Percentiles rank a stretch among this genome's conserved stretches.
Evolutionary conservation across 1,140 invertebrate genomes (phyloP).

Genomic region (Philaenus spumarius): DNA sequence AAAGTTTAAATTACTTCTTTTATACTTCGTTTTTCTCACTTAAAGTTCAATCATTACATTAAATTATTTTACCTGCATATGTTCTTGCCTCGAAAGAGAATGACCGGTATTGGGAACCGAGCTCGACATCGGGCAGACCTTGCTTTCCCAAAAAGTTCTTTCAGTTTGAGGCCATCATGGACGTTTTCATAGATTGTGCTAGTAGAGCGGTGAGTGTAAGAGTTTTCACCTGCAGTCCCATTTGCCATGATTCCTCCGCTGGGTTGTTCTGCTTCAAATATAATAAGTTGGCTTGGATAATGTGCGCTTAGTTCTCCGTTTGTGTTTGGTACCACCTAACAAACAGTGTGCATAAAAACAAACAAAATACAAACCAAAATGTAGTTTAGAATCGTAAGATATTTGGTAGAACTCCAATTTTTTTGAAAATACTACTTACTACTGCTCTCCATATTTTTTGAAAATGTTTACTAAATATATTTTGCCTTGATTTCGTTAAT

Average conservation of each 20-base stretch:
- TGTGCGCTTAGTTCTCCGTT: slow-evolving; percentile 64
- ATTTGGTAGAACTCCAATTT: too few species aligned
- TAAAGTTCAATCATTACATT: too few species aligned
- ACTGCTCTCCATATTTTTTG: too few species aligned
- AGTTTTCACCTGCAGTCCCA: slow-evolving; percentile 9
- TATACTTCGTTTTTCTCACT: too few species aligned
- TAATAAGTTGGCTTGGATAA: slow-evolving; percentile 65
- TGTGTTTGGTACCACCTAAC: slow-evolving; percentile 53
- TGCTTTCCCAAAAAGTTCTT: slow-evolving; percentile 48
- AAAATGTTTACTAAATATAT: too few species aligned
- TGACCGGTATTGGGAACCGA: slow-evolving; percentile 72
- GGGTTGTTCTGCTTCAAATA: slow-evolving; percentile 56
- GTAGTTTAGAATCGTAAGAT: too few species aligned
- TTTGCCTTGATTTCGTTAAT: too few species aligned
- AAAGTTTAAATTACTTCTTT: too few species aligned
- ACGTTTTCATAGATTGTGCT: slow-evolving; percentile 55
- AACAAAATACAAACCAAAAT: too few species aligned
- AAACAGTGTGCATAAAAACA: too few species aligned
- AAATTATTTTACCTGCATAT: slow-evolving; percentile 50
- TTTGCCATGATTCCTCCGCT: slow-evolving; percentile 21
- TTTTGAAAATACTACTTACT: too few species aligned
- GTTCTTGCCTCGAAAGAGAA: slow-evolving; percentile 61
- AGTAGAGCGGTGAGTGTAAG: slow-evolving; percentile 39
- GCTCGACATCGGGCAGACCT: slow-evolving; percentile 59
- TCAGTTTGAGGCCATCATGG: slow-evolving; percentile 50